Conservation (phyloP, 2,888 invertebrate genomes). For the Chloroclystis v-ata region DNA sequence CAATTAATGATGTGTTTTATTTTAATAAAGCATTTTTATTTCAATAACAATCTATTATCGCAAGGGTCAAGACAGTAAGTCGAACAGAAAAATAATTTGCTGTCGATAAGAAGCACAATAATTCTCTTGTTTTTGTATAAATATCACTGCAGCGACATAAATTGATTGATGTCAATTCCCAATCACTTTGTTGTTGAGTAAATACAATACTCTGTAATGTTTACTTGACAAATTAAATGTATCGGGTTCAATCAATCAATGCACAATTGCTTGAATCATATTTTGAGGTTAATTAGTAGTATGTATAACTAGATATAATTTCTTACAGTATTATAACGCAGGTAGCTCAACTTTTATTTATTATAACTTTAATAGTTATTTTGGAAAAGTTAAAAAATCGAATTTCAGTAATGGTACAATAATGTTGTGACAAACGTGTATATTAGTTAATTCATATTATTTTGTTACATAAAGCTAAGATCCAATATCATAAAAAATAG, state of each 20-base stretch:
- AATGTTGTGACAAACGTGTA: too few relatives aligned
- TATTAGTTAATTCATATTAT: too few relatives aligned
- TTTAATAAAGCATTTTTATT: constrained; percentile 14
- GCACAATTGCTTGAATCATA: too few relatives aligned
- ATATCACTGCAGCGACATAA: constrained; percentile 27
- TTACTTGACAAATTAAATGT: not conserved
- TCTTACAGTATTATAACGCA: too few relatives aligned
- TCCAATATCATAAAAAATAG: too few relatives aligned
- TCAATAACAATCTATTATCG: constrained; percentile 41
- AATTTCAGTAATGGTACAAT: too few relatives aligned
- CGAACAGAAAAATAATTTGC: constrained; percentile 74
- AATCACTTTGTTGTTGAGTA: constrained; percentile 19
- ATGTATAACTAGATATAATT: too few relatives aligned
- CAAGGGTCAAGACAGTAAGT: constrained; percentile 53
- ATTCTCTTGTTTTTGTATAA: constrained; percentile 52
- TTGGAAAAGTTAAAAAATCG: too few relatives aligned
- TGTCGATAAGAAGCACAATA: constrained; percentile 54
- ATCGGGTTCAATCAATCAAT: not conserved
- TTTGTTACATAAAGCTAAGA: too few relatives aligned
- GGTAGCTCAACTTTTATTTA: too few relatives aligned
- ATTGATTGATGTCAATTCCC: constrained; percentile 29
- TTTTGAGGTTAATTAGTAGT: too few relatives aligned
- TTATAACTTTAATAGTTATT: too few relatives aligned
- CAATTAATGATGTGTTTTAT: not conserved
- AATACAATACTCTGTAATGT: constrained; percentile 7